Conservation (phyloP, 2,113 vertebrate species). For the Oreochromis tanganicae region DNA sequence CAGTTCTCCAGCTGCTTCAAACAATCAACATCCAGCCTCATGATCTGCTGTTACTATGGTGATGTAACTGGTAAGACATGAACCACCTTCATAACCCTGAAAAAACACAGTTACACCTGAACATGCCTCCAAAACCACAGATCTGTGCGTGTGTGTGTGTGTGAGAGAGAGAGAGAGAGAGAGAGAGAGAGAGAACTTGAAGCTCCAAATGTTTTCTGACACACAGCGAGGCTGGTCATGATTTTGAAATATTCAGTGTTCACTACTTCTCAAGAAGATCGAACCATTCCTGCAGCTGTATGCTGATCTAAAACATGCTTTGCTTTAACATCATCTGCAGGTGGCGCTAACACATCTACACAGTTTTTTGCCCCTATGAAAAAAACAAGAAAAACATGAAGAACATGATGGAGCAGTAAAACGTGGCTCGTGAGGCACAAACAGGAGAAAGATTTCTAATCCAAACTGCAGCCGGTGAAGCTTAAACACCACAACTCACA, state of each 20-base stretch:
- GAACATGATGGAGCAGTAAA: neutral
- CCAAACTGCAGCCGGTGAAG: neutral
- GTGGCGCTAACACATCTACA: neutral
- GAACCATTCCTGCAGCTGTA: neutral
- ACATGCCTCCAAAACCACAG: neutral
- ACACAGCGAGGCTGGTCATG: neutral
- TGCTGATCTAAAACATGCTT: neutral
- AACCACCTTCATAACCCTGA: neutral
- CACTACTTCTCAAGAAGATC: neutral
- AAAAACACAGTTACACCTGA: neutral
- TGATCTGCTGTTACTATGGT: neutral
- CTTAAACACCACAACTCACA: neutral
- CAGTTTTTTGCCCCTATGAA: neutral
- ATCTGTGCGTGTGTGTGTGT: neutral
- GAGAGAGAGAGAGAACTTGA: neutral
- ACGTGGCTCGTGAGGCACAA: neutral
- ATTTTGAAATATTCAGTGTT: neutral
- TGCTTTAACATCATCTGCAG: neutral
- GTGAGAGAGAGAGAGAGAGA: neutral
- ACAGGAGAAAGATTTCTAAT: neutral
- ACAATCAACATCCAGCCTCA: neutral
- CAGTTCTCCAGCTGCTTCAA: neutral
- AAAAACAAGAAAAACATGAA: too few relatives aligned
- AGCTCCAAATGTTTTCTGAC: neutral
- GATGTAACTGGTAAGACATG: neutral